Percentiles rank a stretch among this genome's conserved stretches.
These are phyloP conservation scores for Blennius ocellaris DNA, from an alignment of 2,113 vertebrate genomes.

Conservation along the genomic window DNA sequence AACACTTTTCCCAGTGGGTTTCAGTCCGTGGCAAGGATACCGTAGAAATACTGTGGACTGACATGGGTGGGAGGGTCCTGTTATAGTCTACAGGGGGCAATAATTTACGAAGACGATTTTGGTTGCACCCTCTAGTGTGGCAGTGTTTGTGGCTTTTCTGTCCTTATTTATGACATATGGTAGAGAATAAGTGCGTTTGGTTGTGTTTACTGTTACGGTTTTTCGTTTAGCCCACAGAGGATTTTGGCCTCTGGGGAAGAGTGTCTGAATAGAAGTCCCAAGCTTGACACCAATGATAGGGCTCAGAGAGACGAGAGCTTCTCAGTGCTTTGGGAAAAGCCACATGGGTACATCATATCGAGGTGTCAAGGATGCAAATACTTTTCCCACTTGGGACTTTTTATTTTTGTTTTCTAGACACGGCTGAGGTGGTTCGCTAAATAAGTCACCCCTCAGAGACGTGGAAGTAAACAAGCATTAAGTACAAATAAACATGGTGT, in stretches of 20 bases:
- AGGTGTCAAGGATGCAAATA: slow-evolving; percentile 80
- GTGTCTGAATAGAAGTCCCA: slow-evolving; percentile 76
- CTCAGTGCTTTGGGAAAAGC: slow-evolving; percentile 47
- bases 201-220: slow-evolving; percentile 66
- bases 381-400: slow-evolving; percentile 70
- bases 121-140: slow-evolving; percentile 18
- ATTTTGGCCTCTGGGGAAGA: slow-evolving; percentile 60
- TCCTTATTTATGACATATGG: slow-evolving; percentile 33
- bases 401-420: slow-evolving; percentile 83
- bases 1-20: slow-evolving; percentile 14
- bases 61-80: slow-evolving; percentile 10
- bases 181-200: slow-evolving; percentile 32
- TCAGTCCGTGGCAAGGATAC: slow-evolving; percentile 6
- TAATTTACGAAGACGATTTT: neutral
- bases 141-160: slow-evolving; percentile 27
- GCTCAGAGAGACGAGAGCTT: slow-evolving; percentile 54
- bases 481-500: slow-evolving; percentile 70
- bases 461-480: slow-evolving; percentile 73
- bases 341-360: slow-evolving; percentile 52
- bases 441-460: slow-evolving; percentile 57
- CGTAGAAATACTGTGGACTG: slow-evolving; percentile 10
- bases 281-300: slow-evolving; percentile 69
- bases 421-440: slow-evolving; percentile 74
- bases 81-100: slow-evolving; percentile 28
- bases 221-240: slow-evolving; percentile 54